Evolutionary conservation across 2,888 invertebrate species (phyloP).

Genomic region (Zaprionus obscuricornis): DNA sequence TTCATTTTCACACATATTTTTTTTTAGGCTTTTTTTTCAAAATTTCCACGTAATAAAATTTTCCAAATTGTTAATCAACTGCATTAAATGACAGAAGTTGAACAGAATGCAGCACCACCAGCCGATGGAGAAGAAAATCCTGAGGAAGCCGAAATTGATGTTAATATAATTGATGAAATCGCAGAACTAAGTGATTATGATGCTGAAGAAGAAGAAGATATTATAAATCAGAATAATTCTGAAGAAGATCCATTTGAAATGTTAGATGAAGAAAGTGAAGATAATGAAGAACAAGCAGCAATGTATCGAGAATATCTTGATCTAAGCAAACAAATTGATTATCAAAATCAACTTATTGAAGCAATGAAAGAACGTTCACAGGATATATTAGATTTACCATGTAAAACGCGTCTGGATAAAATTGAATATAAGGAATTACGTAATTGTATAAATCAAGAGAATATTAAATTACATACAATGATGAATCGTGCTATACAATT

Average conservation of each 20-base stretch:
- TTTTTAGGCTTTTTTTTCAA: too few species aligned
- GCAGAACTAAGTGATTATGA: too few species aligned
- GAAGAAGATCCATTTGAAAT: constrained; percentile 47
- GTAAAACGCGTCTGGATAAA: constrained; percentile 57
- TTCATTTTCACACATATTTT: too few species aligned
- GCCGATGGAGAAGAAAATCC: too few species aligned
- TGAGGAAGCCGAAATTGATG: too few species aligned
- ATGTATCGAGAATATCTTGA: constrained; percentile 40
- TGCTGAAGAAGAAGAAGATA: constrained; percentile 14
- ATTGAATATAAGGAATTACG: constrained; percentile 60
- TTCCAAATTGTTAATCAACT: too few species aligned
- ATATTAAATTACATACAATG: constrained; percentile 64
- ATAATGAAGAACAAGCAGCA: constrained; percentile 22
- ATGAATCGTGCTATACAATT: constrained; percentile 66
- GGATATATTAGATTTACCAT: constrained; percentile 35
- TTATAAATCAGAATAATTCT: constrained; percentile 24
- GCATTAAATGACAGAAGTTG: too few species aligned
- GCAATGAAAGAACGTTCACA: constrained; percentile 2
- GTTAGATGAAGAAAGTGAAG: constrained; percentile 16
- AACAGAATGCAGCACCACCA: too few species aligned
- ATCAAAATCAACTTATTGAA: constrained; percentile 30
- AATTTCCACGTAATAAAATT: too few species aligned
- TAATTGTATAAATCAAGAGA: constrained; percentile 69
- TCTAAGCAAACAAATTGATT: constrained; percentile 39
- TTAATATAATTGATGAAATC: too few species aligned